Evolutionary conservation across 2,888 invertebrate species (phyloP), one percentile per base, ranked within the genome.

Genomic region (Apamea crenata): DNA sequence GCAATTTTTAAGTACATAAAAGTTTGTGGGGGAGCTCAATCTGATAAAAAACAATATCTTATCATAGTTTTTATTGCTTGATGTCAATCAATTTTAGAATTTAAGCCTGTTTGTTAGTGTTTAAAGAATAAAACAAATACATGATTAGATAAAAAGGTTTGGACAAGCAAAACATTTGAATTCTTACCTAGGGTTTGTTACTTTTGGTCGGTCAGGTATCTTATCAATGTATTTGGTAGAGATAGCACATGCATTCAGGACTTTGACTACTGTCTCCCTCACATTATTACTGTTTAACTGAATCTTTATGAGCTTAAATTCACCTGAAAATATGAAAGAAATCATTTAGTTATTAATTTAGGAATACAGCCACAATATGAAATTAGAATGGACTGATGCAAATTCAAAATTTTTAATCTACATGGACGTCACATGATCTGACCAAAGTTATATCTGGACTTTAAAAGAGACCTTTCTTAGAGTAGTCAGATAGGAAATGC

Each of bases 141-240:
- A 44, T 71, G 84, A 83, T 77, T 70, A 85, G 66, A 70, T 80
- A 80, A 65, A 50, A 6, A 74, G 53, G 1, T 73, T 53, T 59
- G 40, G 36, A 65, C 66, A 72, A 71, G 50, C 56, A 73, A 74
- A 68, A 67, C 6, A 71, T 56, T 25, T 75, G 6, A 32, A 14
- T 70, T 86, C 91, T 90, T 91, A 96, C 96, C 92, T 94, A 79
- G 91, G 91, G 77, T 92, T 91, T 63, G 82, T 81, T 87, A 90
- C 92, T 83, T 84, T 92, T 82, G 88, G 89, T 90, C 90, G 94
- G 81, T 94, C 94, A 67, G 97, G 97, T 91, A 98, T 97, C 94
- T 97, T 98, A 93, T 99, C 98, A 12, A 99, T 97, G 95, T 98
- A 99, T 67, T 98, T 98, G n/a, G 99, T 99, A 10, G 99, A 97